These are phyloP conservation scores for Acleris holmiana DNA, from an alignment of 2,888 invertebrate species.

Conservation along the genomic window DNA sequence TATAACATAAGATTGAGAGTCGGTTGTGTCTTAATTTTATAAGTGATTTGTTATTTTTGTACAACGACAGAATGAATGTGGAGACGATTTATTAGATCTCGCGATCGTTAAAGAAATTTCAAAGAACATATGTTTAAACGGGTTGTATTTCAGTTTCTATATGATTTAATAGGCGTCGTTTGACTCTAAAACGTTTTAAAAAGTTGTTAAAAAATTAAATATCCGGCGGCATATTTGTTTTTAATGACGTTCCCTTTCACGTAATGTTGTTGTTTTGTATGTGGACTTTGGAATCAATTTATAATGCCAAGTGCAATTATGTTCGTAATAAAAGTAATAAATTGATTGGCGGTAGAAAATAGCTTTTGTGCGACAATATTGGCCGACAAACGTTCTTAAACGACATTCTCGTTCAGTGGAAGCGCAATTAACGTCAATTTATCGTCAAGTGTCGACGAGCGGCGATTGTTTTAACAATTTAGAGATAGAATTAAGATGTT, in stretches of 20 bases:
- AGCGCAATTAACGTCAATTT: conserved; percentile 79
- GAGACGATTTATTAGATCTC: conserved; percentile 53
- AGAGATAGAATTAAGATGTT: conserved; percentile 40
- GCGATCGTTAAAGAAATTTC: conserved; percentile 55
- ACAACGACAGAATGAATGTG: conserved; percentile 43
- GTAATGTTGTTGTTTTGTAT: conserved; percentile 6
- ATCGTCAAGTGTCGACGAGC: conserved; percentile 73
- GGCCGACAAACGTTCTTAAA: conserved; percentile 49
- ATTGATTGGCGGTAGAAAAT: conserved; percentile 69
- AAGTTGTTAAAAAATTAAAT: conserved; percentile 43
- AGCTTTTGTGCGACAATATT: conserved; percentile 42
- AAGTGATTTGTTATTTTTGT: conserved; percentile 40
- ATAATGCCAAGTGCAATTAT: conserved; percentile 67
- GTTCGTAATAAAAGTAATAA: conserved; percentile 61
- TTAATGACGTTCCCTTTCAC: conserved; percentile 27
- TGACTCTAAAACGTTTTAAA: conserved; percentile 48
- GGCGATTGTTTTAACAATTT: conserved; percentile 54
- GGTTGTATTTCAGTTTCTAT: conserved; percentile 57
- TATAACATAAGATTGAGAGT: conserved; percentile 41
- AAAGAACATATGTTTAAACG: conserved; percentile 53
- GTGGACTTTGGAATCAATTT: conserved; percentile 43
- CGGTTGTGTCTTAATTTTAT: conserved; percentile 24
- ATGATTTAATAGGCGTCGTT: conserved; percentile 54
- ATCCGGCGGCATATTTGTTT: conserved; percentile 40
- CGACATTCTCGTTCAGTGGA: conserved; percentile 57